A percentile compares a stretch with the other conserved stretches of the same genome.
phyloP scores from a whole-genome alignment of 2,113 vertebrate genomes.

The Penelope pileata region DNA sequence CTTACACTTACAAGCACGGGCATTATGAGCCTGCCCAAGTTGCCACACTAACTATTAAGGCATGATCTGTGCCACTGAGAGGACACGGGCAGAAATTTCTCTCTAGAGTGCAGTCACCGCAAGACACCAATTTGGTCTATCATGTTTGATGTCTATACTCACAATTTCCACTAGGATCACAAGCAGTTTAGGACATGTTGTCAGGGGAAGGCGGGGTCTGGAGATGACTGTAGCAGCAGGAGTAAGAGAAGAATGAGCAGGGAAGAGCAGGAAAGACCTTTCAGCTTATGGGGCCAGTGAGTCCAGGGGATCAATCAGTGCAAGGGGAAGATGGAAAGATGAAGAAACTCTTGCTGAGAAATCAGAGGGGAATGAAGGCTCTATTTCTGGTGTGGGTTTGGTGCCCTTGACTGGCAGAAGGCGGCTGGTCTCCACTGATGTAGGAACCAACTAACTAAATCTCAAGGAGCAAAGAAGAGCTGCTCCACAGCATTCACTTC shows the following conservation, averaged over 20 bases:
- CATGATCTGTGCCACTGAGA: neutral
- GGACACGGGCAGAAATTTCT: neutral
- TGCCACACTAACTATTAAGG: neutral
- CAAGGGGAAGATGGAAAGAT: neutral
- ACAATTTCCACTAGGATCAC: neutral
- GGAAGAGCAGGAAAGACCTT: neutral
- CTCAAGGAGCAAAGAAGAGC: neutral
- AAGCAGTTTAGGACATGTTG: neutral
- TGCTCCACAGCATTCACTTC: neutral
- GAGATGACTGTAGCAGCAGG: neutral
- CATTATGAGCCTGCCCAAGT: neutral
- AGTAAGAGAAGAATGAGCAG: neutral
- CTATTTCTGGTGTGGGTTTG: neutral
- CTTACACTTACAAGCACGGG: rapidly evolving
- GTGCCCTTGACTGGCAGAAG: neutral
- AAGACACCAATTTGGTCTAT: neutral
- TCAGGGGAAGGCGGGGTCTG: neutral
- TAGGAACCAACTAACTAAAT: neutral
- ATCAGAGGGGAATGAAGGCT: neutral
- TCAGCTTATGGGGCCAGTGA: neutral
- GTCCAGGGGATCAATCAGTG: neutral
- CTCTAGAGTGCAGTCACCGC: rapidly evolving
- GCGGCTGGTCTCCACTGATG: neutral
- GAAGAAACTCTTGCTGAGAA: neutral
- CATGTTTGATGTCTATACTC: neutral